A percentile compares a stretch with the other conserved stretches of the same genome.
These are phyloP conservation scores for Molorchus minor DNA, from an alignment of 2,888 invertebrate genomes.

Conservation along the genomic window DNA sequence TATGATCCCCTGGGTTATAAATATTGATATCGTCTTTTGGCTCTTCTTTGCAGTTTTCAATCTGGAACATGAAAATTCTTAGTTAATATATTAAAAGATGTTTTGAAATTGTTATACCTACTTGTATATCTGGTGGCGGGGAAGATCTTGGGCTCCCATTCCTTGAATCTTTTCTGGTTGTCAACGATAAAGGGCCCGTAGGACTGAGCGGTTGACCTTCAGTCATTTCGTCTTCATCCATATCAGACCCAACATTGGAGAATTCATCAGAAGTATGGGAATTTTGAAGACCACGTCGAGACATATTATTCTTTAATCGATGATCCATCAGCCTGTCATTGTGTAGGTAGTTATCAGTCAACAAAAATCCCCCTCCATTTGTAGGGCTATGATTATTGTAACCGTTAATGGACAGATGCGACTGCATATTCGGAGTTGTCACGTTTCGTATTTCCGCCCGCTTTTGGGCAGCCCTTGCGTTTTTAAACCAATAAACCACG, in stretches of 20 bases:
- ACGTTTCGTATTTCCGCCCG: slow-evolving; percentile 82
- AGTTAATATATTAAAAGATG: slow-evolving; percentile 29
- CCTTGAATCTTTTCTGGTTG: slow-evolving; percentile 69
- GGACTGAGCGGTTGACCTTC: slow-evolving; percentile 71
- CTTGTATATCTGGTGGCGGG: slow-evolving; percentile 56
- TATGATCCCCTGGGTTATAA: slow-evolving; percentile 65
- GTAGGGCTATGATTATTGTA: slow-evolving; percentile 73
- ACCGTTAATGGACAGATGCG: slow-evolving; percentile 71
- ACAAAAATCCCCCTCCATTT: slow-evolving; percentile 70
- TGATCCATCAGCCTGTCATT: slow-evolving; percentile 65
- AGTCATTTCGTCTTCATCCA: slow-evolving; percentile 72
- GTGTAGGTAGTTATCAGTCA: slow-evolving; percentile 69
- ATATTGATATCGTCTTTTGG: slow-evolving; percentile 58
- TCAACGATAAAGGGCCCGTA: slow-evolving; percentile 75
- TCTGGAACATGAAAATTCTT: slow-evolving; percentile 50
- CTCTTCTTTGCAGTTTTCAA: slow-evolving; percentile 54
- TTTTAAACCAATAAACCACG: slow-evolving; percentile 98
- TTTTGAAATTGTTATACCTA: slow-evolving; percentile 48
- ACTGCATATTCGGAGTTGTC: slow-evolving; percentile 66
- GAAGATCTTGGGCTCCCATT: slow-evolving; percentile 64
- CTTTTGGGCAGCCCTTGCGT: slow-evolving; percentile 95
- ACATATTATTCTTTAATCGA: slow-evolving; percentile 71
- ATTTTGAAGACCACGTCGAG: slow-evolving; percentile 66
- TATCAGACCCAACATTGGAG: slow-evolving; percentile 73
- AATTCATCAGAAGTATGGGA: slow-evolving; percentile 75